phyloP scores from a whole-genome alignment of 2,797 vertebrate species.

The Lacerta viridis region DNA sequence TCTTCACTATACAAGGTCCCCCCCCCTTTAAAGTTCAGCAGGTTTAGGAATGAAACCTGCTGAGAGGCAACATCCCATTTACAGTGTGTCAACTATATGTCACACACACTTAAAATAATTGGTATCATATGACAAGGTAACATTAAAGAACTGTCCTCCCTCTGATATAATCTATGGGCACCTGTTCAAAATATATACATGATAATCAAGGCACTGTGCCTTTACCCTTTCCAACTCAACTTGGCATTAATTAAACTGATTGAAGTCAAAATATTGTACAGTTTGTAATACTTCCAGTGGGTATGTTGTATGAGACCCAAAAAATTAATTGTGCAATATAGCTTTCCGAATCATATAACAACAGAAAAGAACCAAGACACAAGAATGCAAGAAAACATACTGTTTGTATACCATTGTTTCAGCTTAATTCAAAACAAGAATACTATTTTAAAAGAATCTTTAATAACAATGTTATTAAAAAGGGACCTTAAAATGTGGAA shows the following conservation, averaged over 20 bases:
- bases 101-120: constrained; percentile 74
- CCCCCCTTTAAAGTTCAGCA: constrained; percentile 63
- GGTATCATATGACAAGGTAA: constrained; percentile 74
- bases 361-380: background rate
- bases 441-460: background rate
- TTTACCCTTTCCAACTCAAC: constrained; percentile 54
- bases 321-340: background rate
- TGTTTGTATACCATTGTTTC: constrained; percentile 10
- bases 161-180: constrained; percentile 75
- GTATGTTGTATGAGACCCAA: constrained; percentile 18
- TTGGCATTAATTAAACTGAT: constrained; percentile 44
- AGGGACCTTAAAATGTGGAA: background rate
- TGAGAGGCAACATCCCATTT: constrained; percentile 75
- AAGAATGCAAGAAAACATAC: background rate
- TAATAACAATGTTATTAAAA: constrained; percentile 14
- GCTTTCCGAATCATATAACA: constrained; percentile 33
- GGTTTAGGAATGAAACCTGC: constrained; percentile 73
- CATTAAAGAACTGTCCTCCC: constrained; percentile 72
- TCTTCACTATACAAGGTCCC: constrained; percentile 30
- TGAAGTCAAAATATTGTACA: constrained; percentile 43
- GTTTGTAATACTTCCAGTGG: constrained; percentile 8
- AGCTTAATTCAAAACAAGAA: constrained; percentile 13
- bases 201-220: constrained; percentile 63
- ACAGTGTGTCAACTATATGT: constrained; percentile 72
- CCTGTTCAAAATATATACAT: constrained; percentile 63